phyloP scores from a whole-genome alignment of 2,113 vertebrate species.

The Coryphaenoides rupestris region DNA sequence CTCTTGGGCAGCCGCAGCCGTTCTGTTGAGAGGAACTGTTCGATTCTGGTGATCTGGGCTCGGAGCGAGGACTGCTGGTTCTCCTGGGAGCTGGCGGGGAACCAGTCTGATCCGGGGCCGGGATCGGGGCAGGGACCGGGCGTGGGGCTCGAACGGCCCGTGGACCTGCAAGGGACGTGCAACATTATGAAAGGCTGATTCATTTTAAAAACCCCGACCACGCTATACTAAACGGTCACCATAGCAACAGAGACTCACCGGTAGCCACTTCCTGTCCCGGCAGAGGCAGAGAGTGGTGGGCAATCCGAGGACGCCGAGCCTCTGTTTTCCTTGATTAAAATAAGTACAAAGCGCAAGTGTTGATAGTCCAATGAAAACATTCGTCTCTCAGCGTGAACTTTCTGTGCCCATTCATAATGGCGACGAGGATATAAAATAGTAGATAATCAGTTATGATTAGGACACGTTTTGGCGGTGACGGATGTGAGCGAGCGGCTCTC shows the following conservation, averaged over 20 bases:
- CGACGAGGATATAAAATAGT: no score
- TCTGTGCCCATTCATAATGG: no score
- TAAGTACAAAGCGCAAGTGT: slow-evolving; percentile 3
- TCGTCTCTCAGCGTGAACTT: no score
- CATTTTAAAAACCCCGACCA: no score
- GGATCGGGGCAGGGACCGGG: slow-evolving; percentile 1
- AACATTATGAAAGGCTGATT: not conserved
- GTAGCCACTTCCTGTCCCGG: slow-evolving; percentile 30
- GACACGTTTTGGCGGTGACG: slow-evolving; percentile 1
- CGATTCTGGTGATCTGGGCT: slow-evolving; percentile 62
- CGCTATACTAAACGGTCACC: no score
- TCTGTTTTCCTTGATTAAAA: slow-evolving; percentile 42
- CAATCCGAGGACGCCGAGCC: slow-evolving; percentile 16
- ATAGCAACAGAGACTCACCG: slow-evolving; percentile 9
- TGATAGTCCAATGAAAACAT: no score
- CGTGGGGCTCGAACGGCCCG: slow-evolving; percentile 2
- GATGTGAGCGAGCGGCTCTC: no score
- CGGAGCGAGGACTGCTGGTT: slow-evolving; percentile 56
- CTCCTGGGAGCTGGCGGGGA: slow-evolving; percentile 36
- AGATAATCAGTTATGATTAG: not conserved
- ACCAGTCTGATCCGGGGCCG: slow-evolving; percentile 13
- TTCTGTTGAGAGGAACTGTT: slow-evolving; percentile 60
- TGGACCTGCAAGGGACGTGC: slow-evolving; percentile 8
- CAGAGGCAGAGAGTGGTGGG: slow-evolving; percentile 21
- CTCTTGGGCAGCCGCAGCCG: slow-evolving; percentile 51